These are phyloP conservation scores for Mimumesa dahlbomi DNA, from an alignment of 2,888 invertebrate genomes.

Conservation along the genomic window DNA sequence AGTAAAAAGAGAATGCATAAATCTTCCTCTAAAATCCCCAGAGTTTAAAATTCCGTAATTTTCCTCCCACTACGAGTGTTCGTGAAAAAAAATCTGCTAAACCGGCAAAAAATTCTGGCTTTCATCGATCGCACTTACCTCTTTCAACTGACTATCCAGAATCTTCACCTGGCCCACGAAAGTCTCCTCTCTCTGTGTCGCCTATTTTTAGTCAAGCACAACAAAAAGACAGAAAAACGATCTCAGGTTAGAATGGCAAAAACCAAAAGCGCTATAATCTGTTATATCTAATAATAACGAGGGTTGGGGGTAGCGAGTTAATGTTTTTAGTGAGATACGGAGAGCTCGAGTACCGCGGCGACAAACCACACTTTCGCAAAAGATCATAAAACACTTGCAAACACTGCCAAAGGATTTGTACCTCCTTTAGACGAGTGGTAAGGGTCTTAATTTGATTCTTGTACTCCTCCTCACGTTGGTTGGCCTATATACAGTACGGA, in stretches of 20 bases:
- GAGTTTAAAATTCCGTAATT: not conserved
- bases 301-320: constrained; percentile 28
- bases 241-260: constrained; percentile 64
- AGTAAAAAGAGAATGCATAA: not conserved
- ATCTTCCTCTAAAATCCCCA: not conserved
- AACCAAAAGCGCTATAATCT: constrained; percentile 13
- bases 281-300: constrained; percentile 6
- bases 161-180: constrained; percentile 95
- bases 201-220: constrained; percentile 84
- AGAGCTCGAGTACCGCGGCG: constrained; percentile 39
- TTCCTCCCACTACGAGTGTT: no score
- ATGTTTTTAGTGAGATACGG: constrained; percentile 40
- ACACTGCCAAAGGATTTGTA: constrained; percentile 81
- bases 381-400: constrained; percentile 47
- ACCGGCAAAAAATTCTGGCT: constrained; percentile 1
- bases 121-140: constrained; percentile 88
- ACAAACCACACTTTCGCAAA: constrained; percentile 53
- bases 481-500: constrained; percentile 87
- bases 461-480: constrained; percentile 99
- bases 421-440: constrained; percentile 99
- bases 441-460: constrained; percentile 99
- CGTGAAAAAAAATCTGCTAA: no score
- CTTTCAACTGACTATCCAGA: constrained; percentile 94
- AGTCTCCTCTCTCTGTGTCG: constrained; percentile 96
- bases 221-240: constrained; percentile 76